A percentile compares a stretch with the other conserved stretches of the same genome.
phyloP scores from a whole-genome alignment of 2,797 vertebrate species.

The Mormyrops attenuatus region DNA sequence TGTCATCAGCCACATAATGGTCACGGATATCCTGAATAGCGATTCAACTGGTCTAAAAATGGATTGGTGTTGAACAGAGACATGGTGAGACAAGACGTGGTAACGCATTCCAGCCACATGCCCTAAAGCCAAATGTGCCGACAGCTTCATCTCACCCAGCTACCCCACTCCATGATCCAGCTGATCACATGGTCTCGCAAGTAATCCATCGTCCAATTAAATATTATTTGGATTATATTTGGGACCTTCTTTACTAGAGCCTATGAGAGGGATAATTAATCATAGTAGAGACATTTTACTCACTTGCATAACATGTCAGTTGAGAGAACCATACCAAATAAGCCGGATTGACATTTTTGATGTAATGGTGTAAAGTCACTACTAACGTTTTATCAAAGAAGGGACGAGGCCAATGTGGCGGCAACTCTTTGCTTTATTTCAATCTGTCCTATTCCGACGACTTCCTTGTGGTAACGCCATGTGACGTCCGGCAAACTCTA shows the following conservation, averaged over 20 bases:
- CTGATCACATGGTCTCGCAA: constrained; percentile 9
- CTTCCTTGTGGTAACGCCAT: too few species aligned
- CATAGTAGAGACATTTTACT: not conserved
- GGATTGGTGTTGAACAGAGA: not conserved
- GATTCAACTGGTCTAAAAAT: not conserved
- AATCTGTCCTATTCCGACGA: too few species aligned
- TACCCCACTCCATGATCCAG: constrained; percentile 11
- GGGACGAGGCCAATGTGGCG: too few species aligned
- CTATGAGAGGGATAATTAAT: not conserved
- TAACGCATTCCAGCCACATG: not conserved
- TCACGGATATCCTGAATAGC: not conserved
- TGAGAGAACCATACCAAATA: not conserved
- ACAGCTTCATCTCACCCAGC: constrained; percentile 1
- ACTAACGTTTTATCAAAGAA: too few species aligned
- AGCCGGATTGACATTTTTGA: not conserved
- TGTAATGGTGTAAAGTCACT: not conserved
- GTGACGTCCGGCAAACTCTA: too few species aligned
- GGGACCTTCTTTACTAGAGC: constrained; percentile 5
- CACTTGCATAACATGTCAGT: not conserved
- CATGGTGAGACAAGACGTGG: not conserved
- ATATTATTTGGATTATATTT: constrained; percentile 14
- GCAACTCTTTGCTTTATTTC: too few species aligned
- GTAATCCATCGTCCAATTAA: constrained; percentile 16
- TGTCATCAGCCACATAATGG: not conserved
- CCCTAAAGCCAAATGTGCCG: not conserved